Evolutionary conservation across 64 coral and sea anemone species (phyloP).

Genomic region (Pocillopora damicornis): DNA sequence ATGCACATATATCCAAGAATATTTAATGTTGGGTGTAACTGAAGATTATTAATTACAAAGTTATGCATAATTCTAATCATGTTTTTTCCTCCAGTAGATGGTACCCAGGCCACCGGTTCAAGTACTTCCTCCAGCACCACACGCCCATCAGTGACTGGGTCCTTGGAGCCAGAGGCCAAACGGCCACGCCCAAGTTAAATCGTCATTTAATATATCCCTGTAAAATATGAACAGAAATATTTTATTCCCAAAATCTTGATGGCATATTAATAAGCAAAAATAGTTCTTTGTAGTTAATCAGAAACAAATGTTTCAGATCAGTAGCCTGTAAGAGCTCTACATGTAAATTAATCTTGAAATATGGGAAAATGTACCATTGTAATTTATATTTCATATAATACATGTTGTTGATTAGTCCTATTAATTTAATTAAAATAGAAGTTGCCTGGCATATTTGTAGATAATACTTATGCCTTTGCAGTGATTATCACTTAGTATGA

Average conservation of each 20-base stretch:
- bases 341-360: not conserved
- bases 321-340: not conserved
- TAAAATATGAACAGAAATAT: constrained; percentile 48
- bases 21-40: no score
- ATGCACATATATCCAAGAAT: no score
- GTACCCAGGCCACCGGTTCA: constrained; percentile 9
- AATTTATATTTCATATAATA: not conserved
- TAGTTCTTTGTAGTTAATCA: constrained; percentile 1
- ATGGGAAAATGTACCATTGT: not conserved
- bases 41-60: no score
- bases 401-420: not conserved
- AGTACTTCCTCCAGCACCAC: not conserved
- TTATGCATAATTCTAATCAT: not conserved
- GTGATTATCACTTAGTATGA: no score
- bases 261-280: constrained; percentile 24
- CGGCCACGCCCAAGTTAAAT: constrained; percentile 32
- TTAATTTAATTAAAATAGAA: not conserved
- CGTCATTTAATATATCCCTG: not conserved
- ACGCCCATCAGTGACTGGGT: not conserved
- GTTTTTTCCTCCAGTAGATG: constrained; percentile 12
- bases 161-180: constrained; percentile 43
- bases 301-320: constrained; percentile 1
- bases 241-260: constrained; percentile 33
- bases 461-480: no score
- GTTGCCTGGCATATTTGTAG: not conserved